These are phyloP conservation scores for Diplodus puntazzo DNA, from an alignment of 2,797 vertebrate species.

Conservation along the genomic window DNA sequence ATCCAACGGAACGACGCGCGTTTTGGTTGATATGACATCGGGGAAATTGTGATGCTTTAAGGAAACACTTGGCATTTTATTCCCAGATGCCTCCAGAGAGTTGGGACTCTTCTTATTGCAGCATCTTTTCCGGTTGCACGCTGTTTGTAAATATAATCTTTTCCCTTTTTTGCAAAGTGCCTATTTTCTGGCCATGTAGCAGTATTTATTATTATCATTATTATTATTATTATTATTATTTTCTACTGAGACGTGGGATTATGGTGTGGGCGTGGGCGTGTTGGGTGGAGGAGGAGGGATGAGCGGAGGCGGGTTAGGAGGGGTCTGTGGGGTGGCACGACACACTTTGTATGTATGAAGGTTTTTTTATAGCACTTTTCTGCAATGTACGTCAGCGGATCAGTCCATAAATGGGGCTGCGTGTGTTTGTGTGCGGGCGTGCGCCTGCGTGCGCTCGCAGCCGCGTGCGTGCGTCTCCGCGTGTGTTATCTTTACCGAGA, in stretches of 20 bases:
- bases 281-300: slow-evolving; percentile 80
- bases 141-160: slow-evolving; percentile 44
- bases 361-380: slow-evolving; percentile 91
- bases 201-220: slow-evolving; percentile 68
- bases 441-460: slow-evolving; percentile 66
- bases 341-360: slow-evolving; percentile 91
- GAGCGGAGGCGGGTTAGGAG: slow-evolving; percentile 81
- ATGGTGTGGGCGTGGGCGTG: slow-evolving; percentile 86
- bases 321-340: slow-evolving; percentile 89
- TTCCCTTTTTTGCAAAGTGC: slow-evolving; percentile 26
- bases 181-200: slow-evolving; percentile 67
- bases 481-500: slow-evolving; percentile 88
- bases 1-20: slow-evolving; percentile 41
- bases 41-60: slow-evolving; percentile 25
- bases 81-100: neutral
- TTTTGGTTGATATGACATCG: slow-evolving; percentile 25
- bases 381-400: slow-evolving; percentile 92
- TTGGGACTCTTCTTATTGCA: slow-evolving; percentile 10
- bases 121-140: slow-evolving; percentile 17
- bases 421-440: slow-evolving; percentile 83
- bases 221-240: slow-evolving; percentile 59
- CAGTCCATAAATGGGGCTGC: slow-evolving; percentile 90
- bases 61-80: slow-evolving; percentile 49
- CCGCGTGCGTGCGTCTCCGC: slow-evolving; percentile 74
- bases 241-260: slow-evolving; percentile 84